A percentile compares a stretch with the other conserved stretches of the same genome.
Conservation (phyloP, 2,113 vertebrate species). For the Elephas maximus region DNA sequence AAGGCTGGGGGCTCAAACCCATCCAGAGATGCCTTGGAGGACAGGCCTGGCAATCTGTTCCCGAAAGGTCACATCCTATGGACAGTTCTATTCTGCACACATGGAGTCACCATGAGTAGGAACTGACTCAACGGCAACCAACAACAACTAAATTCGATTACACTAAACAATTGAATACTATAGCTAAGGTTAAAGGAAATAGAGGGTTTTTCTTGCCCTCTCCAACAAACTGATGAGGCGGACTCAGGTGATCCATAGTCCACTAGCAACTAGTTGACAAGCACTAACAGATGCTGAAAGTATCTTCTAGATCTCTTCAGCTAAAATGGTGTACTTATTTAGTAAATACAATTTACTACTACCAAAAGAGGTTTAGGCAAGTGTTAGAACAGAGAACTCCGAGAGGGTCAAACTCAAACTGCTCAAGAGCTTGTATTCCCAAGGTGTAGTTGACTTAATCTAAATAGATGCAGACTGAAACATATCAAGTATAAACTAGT, state of each 20-base stretch:
- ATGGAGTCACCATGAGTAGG: not conserved
- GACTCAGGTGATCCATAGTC: not conserved
- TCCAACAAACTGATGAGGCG: constrained; percentile 14
- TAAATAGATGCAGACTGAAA: constrained; percentile 42
- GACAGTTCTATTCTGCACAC: not conserved
- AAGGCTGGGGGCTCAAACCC: too few species aligned
- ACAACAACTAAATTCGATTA: not conserved
- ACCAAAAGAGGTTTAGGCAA: constrained; percentile 8
- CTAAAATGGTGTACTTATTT: constrained; percentile 36
- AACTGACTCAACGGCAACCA: not conserved
- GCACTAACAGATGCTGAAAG: constrained; percentile 16
- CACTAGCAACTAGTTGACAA: constrained; percentile 18
- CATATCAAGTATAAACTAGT: constrained; percentile 21
- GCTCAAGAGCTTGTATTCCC: not conserved
- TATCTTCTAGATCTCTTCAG: not conserved
- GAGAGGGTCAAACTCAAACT: constrained; percentile 17
- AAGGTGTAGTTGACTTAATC: constrained; percentile 3
- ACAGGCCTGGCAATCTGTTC: not conserved
- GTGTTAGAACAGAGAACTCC: not conserved
- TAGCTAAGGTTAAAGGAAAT: constrained; percentile 27
- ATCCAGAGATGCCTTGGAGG: too few species aligned
- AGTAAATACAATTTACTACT: constrained; percentile 15
- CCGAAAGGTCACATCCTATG: not conserved
- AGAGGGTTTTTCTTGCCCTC: not conserved
- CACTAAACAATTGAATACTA: not conserved